A percentile compares a stretch with the other conserved stretches of the same genome.
Conservation (phyloP, 1,140 invertebrate genomes). For the Formica exsecta region DNA sequence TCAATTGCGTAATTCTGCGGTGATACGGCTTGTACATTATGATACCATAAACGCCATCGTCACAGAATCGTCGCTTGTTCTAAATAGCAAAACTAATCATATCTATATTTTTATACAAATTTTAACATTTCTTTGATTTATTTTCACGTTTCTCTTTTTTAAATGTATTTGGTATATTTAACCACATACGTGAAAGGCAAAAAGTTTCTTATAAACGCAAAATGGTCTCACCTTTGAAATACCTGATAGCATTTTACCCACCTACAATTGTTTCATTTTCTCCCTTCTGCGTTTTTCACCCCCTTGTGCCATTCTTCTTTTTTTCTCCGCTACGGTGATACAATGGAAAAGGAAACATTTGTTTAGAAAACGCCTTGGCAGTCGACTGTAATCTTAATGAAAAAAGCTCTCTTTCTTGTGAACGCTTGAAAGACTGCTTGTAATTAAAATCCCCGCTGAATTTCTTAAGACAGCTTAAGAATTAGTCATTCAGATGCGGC, state of each 20-base stretch:
- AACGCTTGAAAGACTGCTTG: constrained; percentile 41
- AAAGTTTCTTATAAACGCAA: constrained; percentile 67
- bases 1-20: constrained; percentile 69
- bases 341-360: constrained; percentile 69
- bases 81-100: background rate
- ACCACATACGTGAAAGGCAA: constrained; percentile 66
- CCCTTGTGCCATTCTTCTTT: background rate
- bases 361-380: constrained; percentile 62
- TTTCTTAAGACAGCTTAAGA: constrained; percentile 54
- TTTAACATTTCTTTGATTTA: background rate
- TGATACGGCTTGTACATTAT: constrained; percentile 32
- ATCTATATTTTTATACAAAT: constrained; percentile 1
- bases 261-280: background rate
- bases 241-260: constrained; percentile 56
- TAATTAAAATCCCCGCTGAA: constrained; percentile 70
- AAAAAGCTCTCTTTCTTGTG: constrained; percentile 48
- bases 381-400: constrained; percentile 71
- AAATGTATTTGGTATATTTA: constrained; percentile 58
- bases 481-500: constrained; percentile 38
- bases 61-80: constrained; percentile 35
- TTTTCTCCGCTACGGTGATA: constrained; percentile 15
- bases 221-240: constrained; percentile 75
- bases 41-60: constrained; percentile 7
- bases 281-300: background rate
- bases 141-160: constrained; percentile 46